Evolutionary conservation across 2,113 vertebrate species (phyloP).

Genomic region (Platanista minor): DNA sequence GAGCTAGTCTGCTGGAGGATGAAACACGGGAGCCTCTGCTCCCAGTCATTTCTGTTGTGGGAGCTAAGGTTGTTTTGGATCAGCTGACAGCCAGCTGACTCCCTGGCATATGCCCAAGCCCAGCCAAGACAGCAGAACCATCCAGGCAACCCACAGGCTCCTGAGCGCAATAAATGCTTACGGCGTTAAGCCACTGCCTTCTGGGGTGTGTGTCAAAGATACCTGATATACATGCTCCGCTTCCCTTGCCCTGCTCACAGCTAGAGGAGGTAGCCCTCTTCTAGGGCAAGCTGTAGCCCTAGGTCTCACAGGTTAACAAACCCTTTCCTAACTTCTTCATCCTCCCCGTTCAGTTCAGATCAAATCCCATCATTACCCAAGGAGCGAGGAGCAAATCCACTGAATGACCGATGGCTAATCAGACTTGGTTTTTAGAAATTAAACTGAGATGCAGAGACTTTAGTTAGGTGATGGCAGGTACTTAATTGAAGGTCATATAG

Average conservation of each 20-base stretch:
- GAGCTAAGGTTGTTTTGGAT: not conserved
- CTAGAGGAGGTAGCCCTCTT: not conserved
- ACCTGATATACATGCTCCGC: not conserved
- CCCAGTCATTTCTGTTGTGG: not conserved
- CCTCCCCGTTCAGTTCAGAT: not conserved
- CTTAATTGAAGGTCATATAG: not conserved
- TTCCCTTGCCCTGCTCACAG: not conserved
- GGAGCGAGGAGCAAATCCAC: not conserved
- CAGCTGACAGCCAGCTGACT: not conserved
- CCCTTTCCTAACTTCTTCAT: not conserved
- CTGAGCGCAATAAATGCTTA: not conserved
- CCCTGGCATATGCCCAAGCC: not conserved
- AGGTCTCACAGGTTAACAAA: not conserved
- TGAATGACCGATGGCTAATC: not conserved
- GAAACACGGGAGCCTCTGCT: not conserved
- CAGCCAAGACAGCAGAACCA: not conserved
- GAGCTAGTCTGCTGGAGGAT: not conserved
- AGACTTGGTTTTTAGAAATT: slow-evolving; percentile 1
- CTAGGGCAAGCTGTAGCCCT: too few species aligned
- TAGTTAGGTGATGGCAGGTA: not conserved
- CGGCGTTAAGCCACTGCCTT: not conserved
- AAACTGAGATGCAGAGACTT: not conserved
- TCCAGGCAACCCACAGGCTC: not conserved
- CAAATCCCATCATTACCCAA: not conserved
- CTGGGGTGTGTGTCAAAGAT: not conserved